A percentile compares a stretch with the other conserved stretches of the same genome.
Evolutionary conservation across 1,140 invertebrate species (phyloP).

Genomic region (Eumeta japonica): DNA sequence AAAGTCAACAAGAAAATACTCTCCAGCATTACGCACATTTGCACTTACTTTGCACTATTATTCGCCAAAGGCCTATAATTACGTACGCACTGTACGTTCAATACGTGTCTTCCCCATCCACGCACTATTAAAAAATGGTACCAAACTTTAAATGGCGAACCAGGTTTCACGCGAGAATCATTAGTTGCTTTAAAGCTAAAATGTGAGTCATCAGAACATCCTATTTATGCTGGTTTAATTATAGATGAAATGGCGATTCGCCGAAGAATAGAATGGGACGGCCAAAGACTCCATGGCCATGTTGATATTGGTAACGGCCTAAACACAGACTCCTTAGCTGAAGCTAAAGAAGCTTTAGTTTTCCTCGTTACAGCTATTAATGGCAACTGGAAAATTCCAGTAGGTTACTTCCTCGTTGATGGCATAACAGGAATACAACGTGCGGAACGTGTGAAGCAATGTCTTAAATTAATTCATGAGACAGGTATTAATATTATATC

Average conservation of each 20-base stretch:
- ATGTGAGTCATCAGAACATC: background rate
- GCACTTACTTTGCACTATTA: slow-evolving; percentile 3
- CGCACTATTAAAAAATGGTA: slow-evolving; percentile 4
- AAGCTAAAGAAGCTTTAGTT: slow-evolving; percentile 2
- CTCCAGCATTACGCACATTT: slow-evolving; percentile 2
- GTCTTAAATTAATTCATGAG: too few relatives aligned
- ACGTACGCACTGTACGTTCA: background rate
- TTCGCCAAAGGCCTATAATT: slow-evolving; percentile 4
- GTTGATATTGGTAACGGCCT: background rate
- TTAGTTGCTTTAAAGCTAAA: slow-evolving; percentile 3
- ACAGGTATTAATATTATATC: too few relatives aligned
- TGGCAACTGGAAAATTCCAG: slow-evolving; percentile 2
- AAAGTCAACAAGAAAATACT: slow-evolving; percentile 3
- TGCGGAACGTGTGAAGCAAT: too few relatives aligned
- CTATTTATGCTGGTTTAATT: background rate
- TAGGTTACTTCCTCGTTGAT: too few relatives aligned
- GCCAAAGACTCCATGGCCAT: background rate
- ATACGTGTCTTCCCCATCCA: slow-evolving; percentile 4
- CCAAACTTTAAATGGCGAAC: slow-evolving; percentile 2
- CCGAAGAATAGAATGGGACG: background rate
- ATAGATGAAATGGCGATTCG: slow-evolving; percentile 3
- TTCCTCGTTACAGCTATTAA: slow-evolving; percentile 3
- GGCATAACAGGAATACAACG: too few relatives aligned
- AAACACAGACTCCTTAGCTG: background rate
- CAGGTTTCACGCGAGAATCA: slow-evolving; percentile 1